Evolutionary conservation across 2,888 invertebrate species (phyloP).

Genomic region (Holacanthella duospinosa): DNA sequence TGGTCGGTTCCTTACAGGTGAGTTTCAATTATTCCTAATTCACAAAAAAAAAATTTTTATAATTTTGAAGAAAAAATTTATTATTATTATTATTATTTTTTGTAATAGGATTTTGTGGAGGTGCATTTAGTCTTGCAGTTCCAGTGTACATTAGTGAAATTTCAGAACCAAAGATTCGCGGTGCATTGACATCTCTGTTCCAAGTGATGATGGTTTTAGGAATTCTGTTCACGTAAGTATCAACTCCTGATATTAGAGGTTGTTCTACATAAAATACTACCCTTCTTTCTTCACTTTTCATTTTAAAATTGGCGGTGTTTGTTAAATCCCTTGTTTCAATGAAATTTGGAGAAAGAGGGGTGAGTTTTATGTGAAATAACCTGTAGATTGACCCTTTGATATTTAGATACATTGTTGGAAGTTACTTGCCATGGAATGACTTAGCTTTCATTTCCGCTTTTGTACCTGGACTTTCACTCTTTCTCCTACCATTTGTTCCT

Average conservation of each 20-base stretch:
- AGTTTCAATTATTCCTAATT: no score
- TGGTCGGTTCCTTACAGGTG: conserved; percentile 18
- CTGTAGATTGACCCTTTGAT: conserved; percentile 1
- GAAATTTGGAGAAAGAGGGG: no score
- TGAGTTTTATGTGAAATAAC: no score
- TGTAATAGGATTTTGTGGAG: conserved; percentile 7
- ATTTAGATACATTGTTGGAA: conserved; percentile 50
- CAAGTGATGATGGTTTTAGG: conserved; percentile 45
- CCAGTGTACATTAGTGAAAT: conserved; percentile 19
- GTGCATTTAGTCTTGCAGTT: conserved; percentile 14
- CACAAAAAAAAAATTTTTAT: background rate
- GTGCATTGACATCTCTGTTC: background rate
- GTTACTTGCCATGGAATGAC: conserved; percentile 50
- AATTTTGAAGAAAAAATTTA: background rate
- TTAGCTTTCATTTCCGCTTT: conserved; percentile 56
- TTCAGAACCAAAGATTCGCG: conserved; percentile 10
- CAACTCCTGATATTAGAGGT: background rate
- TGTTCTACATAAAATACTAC: no score
- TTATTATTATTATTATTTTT: background rate
- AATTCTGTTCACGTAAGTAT: conserved; percentile 48
- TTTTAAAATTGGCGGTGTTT: no score
- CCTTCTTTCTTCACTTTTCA: no score
- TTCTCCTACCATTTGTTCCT: conserved; percentile 70
- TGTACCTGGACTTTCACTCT: conserved; percentile 58
- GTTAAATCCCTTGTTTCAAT: no score